Percentiles rank a stretch among this genome's conserved stretches.
Evolutionary conservation across 2,113 vertebrate genomes (phyloP).

Genomic region (Nicator chloris): DNA sequence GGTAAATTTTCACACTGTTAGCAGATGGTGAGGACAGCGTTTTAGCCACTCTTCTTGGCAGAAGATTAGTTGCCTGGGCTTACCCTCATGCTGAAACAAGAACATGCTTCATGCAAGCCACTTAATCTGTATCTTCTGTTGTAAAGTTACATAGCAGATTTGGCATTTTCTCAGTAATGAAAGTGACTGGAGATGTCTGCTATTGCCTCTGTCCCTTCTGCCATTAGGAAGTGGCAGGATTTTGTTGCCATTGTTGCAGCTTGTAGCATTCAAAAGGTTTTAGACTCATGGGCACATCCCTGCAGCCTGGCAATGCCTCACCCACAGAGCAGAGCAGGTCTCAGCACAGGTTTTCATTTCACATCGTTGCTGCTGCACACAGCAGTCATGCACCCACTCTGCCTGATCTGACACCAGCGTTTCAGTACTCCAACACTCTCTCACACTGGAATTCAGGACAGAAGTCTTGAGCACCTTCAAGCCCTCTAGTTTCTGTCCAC

Average conservation of each 20-base stretch:
- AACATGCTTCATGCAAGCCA: not conserved
- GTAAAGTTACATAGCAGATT: not conserved
- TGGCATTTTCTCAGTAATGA: not conserved
- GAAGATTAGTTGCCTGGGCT: not conserved
- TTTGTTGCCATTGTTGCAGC: not conserved
- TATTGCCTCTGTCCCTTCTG: not conserved
- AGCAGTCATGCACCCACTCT: not conserved
- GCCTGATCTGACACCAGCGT: not conserved
- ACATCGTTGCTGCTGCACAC: not conserved
- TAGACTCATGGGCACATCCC: not conserved
- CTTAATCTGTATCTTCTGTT: not conserved
- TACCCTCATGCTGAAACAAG: not conserved
- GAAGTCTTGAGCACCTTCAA: not conserved
- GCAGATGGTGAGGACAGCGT: not conserved
- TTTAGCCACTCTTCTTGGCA: not conserved
- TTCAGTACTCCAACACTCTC: not conserved
- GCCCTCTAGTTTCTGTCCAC: not conserved
- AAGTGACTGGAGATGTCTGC: not conserved
- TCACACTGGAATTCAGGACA: not conserved
- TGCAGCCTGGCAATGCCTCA: not conserved
- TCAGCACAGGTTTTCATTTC: not conserved
- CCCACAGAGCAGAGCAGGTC: rapidly evolving
- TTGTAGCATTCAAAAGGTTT: not conserved
- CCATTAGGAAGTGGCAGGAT: not conserved
- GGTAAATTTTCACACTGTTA: not conserved